Evolutionary conservation across 37 sponge, comb jelly and placozoan genomes (phyloP), one percentile per base, ranked within the genome.

Genomic region (Tethya wilhelma): DNA sequence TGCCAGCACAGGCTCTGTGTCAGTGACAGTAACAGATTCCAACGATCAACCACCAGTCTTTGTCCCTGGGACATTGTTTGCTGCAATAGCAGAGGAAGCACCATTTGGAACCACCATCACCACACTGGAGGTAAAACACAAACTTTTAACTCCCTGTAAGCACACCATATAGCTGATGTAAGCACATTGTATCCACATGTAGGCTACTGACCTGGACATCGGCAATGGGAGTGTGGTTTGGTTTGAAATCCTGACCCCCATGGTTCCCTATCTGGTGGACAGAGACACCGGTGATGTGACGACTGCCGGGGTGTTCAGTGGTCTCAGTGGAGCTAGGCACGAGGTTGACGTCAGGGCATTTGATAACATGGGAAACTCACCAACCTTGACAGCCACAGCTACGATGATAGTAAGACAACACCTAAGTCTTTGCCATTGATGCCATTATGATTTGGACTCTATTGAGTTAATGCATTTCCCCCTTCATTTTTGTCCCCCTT

Each of bases 231-330:
- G 53, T 17, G 42, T 67, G 1, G 79, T 78, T 0, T 86, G 72
- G 71, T 86, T 60, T 45, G 45, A 56, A 36, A 32, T 86, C 7
- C 29, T 32, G 5, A 43, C 72, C 23, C 1, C 41, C 22, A 42
- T 71, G 12, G 71, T 31, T 3, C 79, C 86, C 26, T 77, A 56
- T 32, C 31, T 78, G 33, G 75, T 86, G 44, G 73, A 78, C 38
- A 9, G 66, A 43, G 86, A 86, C 56, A 71, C 79, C 26, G 86
- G 86, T 7, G 79, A 40, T 12, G 75, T 86, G 7, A 86, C 78
- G 5, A 86, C 86, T 1, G 53, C 79, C 23, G 79, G 49, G 1
- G 36, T 63, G 20, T 86, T 86, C 79, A 25, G 9, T 11, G 77
- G 67, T 31, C 62, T 25, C 6, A 78, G 55, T 44, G 86, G 86